A percentile compares a stretch with the other conserved stretches of the same genome.
Conservation (phyloP, 2,888 invertebrate genomes). For the Quadriops clusia region DNA sequence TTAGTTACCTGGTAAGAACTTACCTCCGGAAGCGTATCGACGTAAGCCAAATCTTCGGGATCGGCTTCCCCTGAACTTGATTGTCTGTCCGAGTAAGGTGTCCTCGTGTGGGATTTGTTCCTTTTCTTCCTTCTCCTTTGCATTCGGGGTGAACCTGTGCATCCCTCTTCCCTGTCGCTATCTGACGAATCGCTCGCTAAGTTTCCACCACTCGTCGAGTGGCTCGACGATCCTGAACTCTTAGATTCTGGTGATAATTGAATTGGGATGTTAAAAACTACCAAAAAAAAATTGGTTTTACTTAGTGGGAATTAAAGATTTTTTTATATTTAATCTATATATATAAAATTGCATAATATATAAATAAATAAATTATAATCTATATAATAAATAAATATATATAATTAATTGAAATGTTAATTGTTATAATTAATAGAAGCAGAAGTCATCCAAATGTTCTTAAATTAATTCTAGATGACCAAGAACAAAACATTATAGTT, state of each 20-base stretch:
- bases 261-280: no score
- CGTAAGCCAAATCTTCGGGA: slow-evolving; percentile 56
- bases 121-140: slow-evolving; percentile 54
- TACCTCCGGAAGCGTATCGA: slow-evolving; percentile 80
- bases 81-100: slow-evolving; percentile 24
- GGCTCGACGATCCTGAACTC: slow-evolving; percentile 42
- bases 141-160: slow-evolving; percentile 72
- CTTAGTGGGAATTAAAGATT: no score
- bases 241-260: slow-evolving; percentile 40
- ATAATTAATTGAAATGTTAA: no score
- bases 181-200: slow-evolving; percentile 52
- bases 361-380: no score
- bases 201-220: slow-evolving; percentile 40
- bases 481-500: no score
- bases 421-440: no score
- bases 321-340: no score
- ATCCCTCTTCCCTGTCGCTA: slow-evolving; percentile 54
- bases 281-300: no score
- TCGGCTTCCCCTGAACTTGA: slow-evolving; percentile 33
- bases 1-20: slow-evolving; percentile 8
- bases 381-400: no score
- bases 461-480: no score
- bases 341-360: no score
- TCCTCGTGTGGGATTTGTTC: slow-evolving; percentile 42
- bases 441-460: no score